Evolutionary conservation across 2,113 vertebrate species (phyloP).

Genomic region (Neogale vison): DNA sequence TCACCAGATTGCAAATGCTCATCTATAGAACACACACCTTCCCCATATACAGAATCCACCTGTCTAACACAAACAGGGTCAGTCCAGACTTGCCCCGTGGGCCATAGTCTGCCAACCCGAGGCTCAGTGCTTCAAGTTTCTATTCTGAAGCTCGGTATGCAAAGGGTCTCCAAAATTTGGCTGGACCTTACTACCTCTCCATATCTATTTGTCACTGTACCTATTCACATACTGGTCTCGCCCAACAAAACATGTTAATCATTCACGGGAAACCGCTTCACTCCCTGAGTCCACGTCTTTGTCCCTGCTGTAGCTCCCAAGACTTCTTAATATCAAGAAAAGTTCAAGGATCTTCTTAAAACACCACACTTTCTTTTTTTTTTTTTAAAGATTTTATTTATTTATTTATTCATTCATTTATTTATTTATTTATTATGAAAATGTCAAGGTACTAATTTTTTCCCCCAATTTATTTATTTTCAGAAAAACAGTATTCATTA

Average conservation of each 20-base stretch:
- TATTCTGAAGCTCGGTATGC: neutral
- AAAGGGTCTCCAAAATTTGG: neutral
- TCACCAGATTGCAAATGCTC: neutral
- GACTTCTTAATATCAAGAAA: neutral
- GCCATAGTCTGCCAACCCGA: neutral
- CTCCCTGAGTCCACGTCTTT: neutral
- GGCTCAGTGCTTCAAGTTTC: neutral
- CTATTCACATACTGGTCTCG: neutral
- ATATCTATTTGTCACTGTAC: neutral
- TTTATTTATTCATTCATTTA: too few species aligned
- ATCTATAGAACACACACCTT: neutral
- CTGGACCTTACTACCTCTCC: neutral
- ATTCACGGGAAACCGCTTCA: neutral
- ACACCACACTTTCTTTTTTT: too few species aligned
- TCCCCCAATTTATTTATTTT: too few species aligned
- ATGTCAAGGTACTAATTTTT: too few species aligned
- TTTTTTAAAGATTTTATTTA: too few species aligned
- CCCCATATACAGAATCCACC: neutral
- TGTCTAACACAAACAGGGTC: neutral
- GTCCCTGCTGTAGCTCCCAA: neutral
- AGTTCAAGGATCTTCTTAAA: neutral
- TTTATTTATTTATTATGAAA: too few species aligned
- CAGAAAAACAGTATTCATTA: too few species aligned
- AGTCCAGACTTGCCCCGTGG: neutral
- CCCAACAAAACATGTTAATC: neutral